Evolutionary conservation across 2,888 invertebrate genomes (phyloP).

Genomic region (Cephus rjabovi): DNA sequence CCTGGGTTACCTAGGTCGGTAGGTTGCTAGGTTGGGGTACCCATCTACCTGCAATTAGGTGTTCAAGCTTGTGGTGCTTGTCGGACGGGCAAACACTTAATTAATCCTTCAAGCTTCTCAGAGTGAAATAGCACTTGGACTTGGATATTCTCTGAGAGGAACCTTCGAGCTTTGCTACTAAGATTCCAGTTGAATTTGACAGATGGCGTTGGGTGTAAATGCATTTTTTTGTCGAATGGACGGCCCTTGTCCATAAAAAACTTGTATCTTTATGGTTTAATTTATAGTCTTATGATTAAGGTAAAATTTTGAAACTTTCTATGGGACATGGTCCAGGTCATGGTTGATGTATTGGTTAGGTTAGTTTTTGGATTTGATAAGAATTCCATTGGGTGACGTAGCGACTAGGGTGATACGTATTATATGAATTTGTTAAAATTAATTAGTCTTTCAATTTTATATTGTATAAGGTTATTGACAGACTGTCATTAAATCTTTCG

Average conservation of each 20-base stretch:
- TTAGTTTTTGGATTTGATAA: too few species aligned
- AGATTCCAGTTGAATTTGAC: background rate
- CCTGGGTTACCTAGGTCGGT: background rate
- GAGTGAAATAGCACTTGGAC: conserved; percentile 35
- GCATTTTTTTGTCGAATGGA: background rate
- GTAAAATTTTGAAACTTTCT: too few species aligned
- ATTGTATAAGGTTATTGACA: too few species aligned
- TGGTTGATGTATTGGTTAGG: background rate
- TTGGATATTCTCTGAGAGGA: background rate
- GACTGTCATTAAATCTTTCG: too few species aligned
- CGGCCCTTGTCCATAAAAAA: background rate
- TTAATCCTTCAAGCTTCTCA: conserved; percentile 50
- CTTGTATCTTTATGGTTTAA: too few species aligned
- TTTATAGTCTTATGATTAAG: too few species aligned
- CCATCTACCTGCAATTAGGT: conserved; percentile 14
- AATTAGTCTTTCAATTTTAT: too few species aligned
- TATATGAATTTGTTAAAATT: too few species aligned
- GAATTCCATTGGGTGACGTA: too few species aligned
- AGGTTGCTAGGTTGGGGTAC: too few species aligned
- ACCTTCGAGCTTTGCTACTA: background rate
- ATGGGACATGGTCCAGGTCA: background rate
- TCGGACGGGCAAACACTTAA: conserved; percentile 53
- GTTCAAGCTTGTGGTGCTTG: conserved; percentile 37
- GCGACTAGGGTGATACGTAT: too few species aligned
- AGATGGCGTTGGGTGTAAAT: background rate